Percentiles rank a stretch among this genome's conserved stretches.
Evolutionary conservation across 2,888 invertebrate genomes (phyloP).

Genomic region (Fragum whitleyi): DNA sequence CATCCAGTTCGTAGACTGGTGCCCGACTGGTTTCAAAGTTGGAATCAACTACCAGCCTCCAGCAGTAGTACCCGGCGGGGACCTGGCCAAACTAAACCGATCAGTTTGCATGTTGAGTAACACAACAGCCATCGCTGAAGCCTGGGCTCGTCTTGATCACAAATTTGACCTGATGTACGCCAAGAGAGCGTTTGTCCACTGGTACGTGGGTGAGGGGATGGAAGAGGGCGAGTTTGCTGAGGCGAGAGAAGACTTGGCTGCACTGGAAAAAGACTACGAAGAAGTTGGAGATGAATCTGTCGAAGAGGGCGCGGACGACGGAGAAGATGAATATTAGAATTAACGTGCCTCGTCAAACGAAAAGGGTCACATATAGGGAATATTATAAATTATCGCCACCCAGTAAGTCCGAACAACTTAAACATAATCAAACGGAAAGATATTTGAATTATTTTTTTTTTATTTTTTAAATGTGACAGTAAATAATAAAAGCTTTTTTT

Average conservation of each 20-base stretch:
- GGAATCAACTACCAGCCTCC: not conserved
- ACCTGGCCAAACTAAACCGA: not conserved
- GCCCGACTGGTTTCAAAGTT: not conserved
- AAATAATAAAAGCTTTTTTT: no score
- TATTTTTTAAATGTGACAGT: no score
- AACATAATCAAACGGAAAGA: no score
- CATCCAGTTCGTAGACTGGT: not conserved
- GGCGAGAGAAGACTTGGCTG: slow-evolving; percentile 78
- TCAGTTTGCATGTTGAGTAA: slow-evolving; percentile 90
- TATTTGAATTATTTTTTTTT: no score
- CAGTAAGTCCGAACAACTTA: no score
- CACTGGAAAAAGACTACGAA: slow-evolving; percentile 79
- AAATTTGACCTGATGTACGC: slow-evolving; percentile 94
- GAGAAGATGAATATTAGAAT: not conserved
- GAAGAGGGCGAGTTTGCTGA: slow-evolving; percentile 78
- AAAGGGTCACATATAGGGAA: no score
- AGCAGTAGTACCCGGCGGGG: not conserved
- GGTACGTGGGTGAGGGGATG: slow-evolving; percentile 87
- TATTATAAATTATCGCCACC: no score
- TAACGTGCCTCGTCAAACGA: no score
- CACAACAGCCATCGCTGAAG: slow-evolving; percentile 96
- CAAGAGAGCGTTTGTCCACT: slow-evolving; percentile 95
- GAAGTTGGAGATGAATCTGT: slow-evolving; percentile 56
- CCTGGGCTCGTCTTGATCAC: slow-evolving; percentile 92
- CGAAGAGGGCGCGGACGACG: not conserved